Base-by-base conservation (phyloP, 30 jellyfish, hydroid and myxozoan genomes). In the Aurelia aurita complex sp. Pacific region DNA sequence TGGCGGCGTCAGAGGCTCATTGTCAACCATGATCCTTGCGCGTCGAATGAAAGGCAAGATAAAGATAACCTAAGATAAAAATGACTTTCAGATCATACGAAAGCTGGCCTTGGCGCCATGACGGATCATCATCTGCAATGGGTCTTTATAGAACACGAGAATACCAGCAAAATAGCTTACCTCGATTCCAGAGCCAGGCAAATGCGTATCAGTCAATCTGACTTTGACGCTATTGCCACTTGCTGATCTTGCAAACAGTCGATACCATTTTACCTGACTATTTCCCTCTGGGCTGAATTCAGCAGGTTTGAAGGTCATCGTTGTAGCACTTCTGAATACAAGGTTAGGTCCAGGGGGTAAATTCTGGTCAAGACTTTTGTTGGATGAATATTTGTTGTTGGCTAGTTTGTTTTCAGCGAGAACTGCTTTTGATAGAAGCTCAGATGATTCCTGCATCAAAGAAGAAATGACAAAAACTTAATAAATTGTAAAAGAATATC, bases 161-260 rank as follows among this genome's bases (percentile, higher is more conserved):
- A n/a, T 63, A n/a, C n/a, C 50, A 63, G 35, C 14, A 6, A n/a
- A 50, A 5, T n/a, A 51, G 33, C 9, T 55, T 62, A 94, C 99
- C 97, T 81, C 90, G 34, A 83, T 87, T 35, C 99, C 99, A 63
- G 99, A 83, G 4, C 99, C 99, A 19, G 79, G 77, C 33, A 81
- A 79, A 17, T 64, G 89, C 64, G 88, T 74, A 70, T 94, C 99
- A 94, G 95, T 85, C 19, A 85, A 80, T 72, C 98, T 83, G 72
- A 89, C 97, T 89, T 89, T 94, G 67, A 94, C 97, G 78, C 85
- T 88, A 63, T 94, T 64, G 32, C 97, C 97, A 78, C 90, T 74
- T 0, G 97, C 96, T 4, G 82, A 53, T 46, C 99, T 82, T 53
- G 89, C 77, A 66, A 63, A 94, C 19, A 94, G 64, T 32, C 88